phyloP scores from a whole-genome alignment of 2,888 invertebrate genomes.

The Synanthedon formicaeformis region DNA sequence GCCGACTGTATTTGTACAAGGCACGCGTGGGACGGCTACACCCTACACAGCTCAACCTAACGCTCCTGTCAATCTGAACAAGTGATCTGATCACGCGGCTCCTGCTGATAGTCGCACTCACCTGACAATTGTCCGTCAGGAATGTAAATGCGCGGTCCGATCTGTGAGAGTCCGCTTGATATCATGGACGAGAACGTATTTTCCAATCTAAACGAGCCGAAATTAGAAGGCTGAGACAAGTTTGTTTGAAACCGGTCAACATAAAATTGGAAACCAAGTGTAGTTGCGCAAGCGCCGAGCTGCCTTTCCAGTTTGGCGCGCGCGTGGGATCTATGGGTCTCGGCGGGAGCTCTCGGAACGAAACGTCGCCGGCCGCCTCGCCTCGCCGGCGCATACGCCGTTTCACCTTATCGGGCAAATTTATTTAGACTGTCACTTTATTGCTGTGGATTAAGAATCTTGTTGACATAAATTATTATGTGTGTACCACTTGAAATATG shows the following conservation, averaged over 20 bases:
- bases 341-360: conserved; percentile 11
- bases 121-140: conserved; percentile 18
- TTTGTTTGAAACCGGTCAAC: conserved; percentile 67
- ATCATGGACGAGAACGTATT: conserved; percentile 33
- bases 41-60: conserved; percentile 14
- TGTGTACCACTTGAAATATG: conserved; percentile 33
- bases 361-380: conserved; percentile 11
- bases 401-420: conserved; percentile 22
- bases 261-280: conserved; percentile 70
- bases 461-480: conserved; percentile 54
- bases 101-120: conserved; percentile 1
- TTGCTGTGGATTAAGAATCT: conserved; percentile 54
- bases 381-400: conserved; percentile 25
- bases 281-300: conserved; percentile 64
- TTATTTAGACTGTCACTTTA: conserved; percentile 51
- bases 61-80: conserved; percentile 2
- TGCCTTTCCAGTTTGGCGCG: conserved; percentile 58
- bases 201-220: conserved; percentile 69
- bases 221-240: conserved; percentile 68
- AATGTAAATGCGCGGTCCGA: conserved; percentile 16
- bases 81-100: background rate
- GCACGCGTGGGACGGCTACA: conserved; percentile 32
- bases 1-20: conserved; percentile 58
- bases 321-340: conserved; percentile 56
- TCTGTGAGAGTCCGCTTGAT: background rate